Evolutionary conservation across 2,888 invertebrate species (phyloP), one percentile per base, ranked within the genome.

Genomic region (Tetropium fuscum): DNA sequence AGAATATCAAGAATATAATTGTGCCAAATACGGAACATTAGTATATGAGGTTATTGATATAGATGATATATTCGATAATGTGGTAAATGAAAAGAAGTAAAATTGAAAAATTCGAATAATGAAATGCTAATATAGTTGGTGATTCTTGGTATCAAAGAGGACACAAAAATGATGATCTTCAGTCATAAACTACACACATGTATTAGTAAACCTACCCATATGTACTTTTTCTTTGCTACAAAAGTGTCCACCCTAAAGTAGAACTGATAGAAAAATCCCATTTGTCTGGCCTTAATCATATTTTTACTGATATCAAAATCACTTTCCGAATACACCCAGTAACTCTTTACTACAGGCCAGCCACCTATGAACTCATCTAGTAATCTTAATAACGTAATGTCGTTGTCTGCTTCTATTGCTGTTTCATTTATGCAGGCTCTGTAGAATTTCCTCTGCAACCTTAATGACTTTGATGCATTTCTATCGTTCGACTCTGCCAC

Each of bases 331-430:
- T n/a, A n/a, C n/a, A n/a, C n/a, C 71, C 76, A 77, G 38, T 49
- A 51, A 3, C 65, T 45, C 20, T 73, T 71, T 3, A 74, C 45
- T 1, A 76, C 54, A 0, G 79, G 79, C 79, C 78, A 78, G 18
- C 77, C 78, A 2, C 73, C 73, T 3, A 74, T 53, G 18, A 65
- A 57, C 6, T 73, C 64, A 18, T 71, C 65, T 2, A 78, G 30
- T 7, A 67, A 25, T 1, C 71, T 58, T 34, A 72, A 56, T 8
- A 77, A 61, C 10, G 63, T 60, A n/a, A 49, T 34, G 30, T 71
- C 60, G 11, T 63, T 43, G 18, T 71, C 60, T 34, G 58, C 48
- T 11, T 71, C 68, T 8, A 70, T 68, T 7, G 45, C 59, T 10
- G 60, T 51, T 1, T 59, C 62, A 45, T 72, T 65, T 48, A 60